Evolutionary conservation across 2,797 vertebrate genomes (phyloP), one percentile per base, ranked within the genome.

Genomic region (Harpagifer antarcticus): DNA sequence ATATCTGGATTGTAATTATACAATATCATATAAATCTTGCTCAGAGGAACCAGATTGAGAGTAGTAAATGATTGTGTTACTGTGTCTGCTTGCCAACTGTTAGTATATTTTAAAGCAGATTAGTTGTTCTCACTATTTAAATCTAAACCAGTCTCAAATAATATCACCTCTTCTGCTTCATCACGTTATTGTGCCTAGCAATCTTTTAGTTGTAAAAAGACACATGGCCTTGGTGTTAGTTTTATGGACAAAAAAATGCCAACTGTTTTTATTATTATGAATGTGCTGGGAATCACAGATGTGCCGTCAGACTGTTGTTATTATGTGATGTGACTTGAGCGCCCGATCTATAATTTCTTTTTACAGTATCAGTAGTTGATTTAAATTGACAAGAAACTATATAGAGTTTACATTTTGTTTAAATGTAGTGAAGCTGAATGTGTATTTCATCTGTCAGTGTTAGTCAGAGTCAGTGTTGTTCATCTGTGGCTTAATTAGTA

Each of bases 241-340:
- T 81, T 83, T 66, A 70, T 59, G 72, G 62, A 44, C 40, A 63
- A 33, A 66, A 71, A 81, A 87, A 89, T 86, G 92, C 92, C 91
- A 93, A 91, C 47, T 47, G 19, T 80, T 84, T 78, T 64, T 69
- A 69, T 48, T 9, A 72, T 83, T 72, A 76, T 73, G 72, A 27
- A 48, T 65, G 68, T 86, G 54, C 71, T 83, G 82, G 55, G 84
- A 90, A 69, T 82, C 68, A 74, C 74, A 81, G 56, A 81, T 84
- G 87, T 86, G 83, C 68, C 69, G 78, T 86, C 33, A 75, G 43
- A 50, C 62, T 84, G 71, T 83, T 77, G 55, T 82, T 50, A 58
- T 82, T 14, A 58, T 69, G 62, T 76, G 73, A 72, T 40, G 47
- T 66, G 53, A 78, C 61, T 59, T 79, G 31, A 85, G 86, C 67